Evolutionary conservation across 2,888 invertebrate genomes (phyloP).

Genomic region (Alloplasta piceator): DNA sequence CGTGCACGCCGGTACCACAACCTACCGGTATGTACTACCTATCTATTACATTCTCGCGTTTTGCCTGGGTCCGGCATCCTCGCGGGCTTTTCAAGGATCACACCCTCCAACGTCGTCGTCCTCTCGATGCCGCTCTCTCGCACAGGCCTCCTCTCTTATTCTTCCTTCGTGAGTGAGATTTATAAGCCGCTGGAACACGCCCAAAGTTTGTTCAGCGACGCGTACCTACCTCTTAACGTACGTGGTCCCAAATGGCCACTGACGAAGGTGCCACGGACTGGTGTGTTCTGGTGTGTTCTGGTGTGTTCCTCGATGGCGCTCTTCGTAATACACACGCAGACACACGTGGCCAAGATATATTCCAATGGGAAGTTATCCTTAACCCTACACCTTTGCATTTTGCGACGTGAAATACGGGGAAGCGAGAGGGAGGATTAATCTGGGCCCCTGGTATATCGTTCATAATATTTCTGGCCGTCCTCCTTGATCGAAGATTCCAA

Average conservation of each 20-base stretch:
- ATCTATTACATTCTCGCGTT: constrained; percentile 61
- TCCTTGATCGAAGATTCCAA: constrained; percentile 37
- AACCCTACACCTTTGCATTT: constrained; percentile 25
- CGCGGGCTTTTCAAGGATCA: constrained; percentile 40
- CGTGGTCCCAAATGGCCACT: constrained; percentile 37
- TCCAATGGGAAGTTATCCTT: constrained; percentile 41
- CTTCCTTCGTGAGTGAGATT: constrained; percentile 63
- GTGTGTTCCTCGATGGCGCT: constrained; percentile 39
- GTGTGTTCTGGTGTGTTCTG: background rate
- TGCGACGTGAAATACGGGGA: constrained; percentile 1
- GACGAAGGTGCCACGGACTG: constrained; percentile 48
- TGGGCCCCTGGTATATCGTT: constrained; percentile 3
- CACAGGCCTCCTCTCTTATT: constrained; percentile 5
- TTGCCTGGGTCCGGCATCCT: constrained; percentile 48
- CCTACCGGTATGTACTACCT: constrained; percentile 48
- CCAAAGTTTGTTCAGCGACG: constrained; percentile 77
- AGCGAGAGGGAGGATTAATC: constrained; percentile 21
- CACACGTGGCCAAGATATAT: background rate
- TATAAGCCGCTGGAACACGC: constrained; percentile 73
- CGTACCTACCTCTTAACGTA: constrained; percentile 64
- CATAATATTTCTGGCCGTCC: constrained; percentile 32
- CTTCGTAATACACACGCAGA: constrained; percentile 19
- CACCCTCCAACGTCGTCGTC: constrained; percentile 50
- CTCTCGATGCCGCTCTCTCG: constrained; percentile 23
- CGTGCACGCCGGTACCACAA: constrained; percentile 47